phyloP scores from a whole-genome alignment of 2,888 invertebrate species.

The Pristionchus maxplancki region DNA sequence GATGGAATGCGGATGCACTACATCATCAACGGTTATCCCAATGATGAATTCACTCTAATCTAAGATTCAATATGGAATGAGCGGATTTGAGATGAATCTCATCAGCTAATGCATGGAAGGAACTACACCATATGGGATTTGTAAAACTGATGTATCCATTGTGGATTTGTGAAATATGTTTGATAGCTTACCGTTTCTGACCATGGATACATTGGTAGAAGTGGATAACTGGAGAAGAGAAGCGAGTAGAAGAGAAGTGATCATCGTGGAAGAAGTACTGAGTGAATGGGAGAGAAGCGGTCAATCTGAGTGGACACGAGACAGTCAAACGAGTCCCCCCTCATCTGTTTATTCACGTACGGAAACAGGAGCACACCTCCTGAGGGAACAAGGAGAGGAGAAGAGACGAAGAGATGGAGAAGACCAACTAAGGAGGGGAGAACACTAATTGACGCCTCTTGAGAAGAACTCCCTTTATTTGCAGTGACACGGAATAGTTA shows the following conservation, averaged over 20 bases:
- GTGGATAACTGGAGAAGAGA: background rate
- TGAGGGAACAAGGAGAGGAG: slow-evolving; percentile 3
- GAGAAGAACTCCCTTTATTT: slow-evolving; percentile 21
- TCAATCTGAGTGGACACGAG: background rate
- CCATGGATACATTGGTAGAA: slow-evolving; percentile 32
- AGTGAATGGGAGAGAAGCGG: slow-evolving; percentile 17
- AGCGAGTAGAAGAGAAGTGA: background rate
- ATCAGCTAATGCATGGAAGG: background rate
- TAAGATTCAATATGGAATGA: background rate
- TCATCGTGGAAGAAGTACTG: slow-evolving; percentile 38
- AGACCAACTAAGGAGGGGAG: slow-evolving; percentile 32
- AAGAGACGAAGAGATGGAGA: background rate
- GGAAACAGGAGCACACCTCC: slow-evolving; percentile 40
- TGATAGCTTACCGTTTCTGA: slow-evolving; percentile 24
- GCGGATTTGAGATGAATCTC: background rate
- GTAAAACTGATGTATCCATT: background rate
- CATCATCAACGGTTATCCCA: background rate
- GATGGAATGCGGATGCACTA: slow-evolving; percentile 12
- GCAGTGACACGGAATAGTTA: slow-evolving; percentile 27
- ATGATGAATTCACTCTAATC: background rate
- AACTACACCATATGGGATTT: background rate
- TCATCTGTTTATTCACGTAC: slow-evolving; percentile 52
- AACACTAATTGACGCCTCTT: slow-evolving; percentile 23
- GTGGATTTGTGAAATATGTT: background rate
- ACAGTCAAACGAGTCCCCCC: slow-evolving; percentile 51